These are phyloP conservation scores for Drosophila erecta DNA, from an alignment of 1,140 invertebrate genomes.

Conservation along the genomic window DNA sequence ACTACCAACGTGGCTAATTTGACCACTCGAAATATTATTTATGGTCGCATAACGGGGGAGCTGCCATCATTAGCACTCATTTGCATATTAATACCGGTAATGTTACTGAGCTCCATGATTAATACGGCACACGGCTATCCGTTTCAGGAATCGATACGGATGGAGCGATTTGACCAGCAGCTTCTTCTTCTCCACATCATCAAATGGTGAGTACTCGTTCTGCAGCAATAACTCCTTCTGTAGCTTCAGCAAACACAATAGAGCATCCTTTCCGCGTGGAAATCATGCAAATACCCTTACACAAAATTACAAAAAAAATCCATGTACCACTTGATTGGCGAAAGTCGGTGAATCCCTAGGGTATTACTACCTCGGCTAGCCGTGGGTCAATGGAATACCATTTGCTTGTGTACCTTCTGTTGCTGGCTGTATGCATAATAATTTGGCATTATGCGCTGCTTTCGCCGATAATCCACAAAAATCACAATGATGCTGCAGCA, in stretches of 20 bases:
- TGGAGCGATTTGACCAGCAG: conserved; percentile 87
- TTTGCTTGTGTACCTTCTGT: conserved; percentile 34
- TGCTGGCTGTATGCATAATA: conserved; percentile 75
- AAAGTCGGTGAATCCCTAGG: not conserved
- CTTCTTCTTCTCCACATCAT: conserved; percentile 86
- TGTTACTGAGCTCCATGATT: conserved; percentile 46
- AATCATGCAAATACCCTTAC: not conserved
- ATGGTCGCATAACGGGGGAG: conserved; percentile 6
- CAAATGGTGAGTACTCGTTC: conserved; percentile 83
- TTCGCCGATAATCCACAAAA: conserved; percentile 71
- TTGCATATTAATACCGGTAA: conserved; percentile 64
- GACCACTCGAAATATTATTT: conserved; percentile 28
- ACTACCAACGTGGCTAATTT: conserved; percentile 12
- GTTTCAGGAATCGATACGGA: conserved; percentile 86
- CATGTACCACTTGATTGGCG: not conserved
- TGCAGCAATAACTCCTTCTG: too few species aligned
- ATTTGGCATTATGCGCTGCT: conserved; percentile 72
- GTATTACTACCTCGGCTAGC: conserved; percentile 19
- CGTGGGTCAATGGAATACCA: conserved; percentile 6
- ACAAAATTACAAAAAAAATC: not conserved
- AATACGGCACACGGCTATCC: conserved; percentile 39
- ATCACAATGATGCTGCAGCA: conserved; percentile 58
- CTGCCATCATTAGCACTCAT: conserved; percentile 50
- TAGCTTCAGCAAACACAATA: not conserved
- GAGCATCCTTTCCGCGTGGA: not conserved